A percentile compares a stretch with the other conserved stretches of the same genome.
Conservation (phyloP, 1,140 invertebrate species). For the Pseudomyrmex flavicornis region DNA sequence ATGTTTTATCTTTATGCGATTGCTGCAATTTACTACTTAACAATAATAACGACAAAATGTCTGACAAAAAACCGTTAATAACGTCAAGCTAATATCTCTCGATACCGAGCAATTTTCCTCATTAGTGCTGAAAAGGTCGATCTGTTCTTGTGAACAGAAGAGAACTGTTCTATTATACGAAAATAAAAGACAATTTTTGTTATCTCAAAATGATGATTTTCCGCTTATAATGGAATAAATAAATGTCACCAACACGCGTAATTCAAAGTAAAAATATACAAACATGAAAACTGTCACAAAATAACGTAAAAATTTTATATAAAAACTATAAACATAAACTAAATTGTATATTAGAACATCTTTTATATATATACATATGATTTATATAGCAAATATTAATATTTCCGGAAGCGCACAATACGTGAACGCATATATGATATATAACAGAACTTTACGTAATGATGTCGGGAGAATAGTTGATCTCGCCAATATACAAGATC, state of each 20-base stretch:
- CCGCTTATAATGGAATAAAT: constrained; percentile 14
- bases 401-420: background rate
- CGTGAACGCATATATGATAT: background rate
- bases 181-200: constrained; percentile 52
- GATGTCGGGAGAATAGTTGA: constrained; percentile 26
- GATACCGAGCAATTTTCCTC: constrained; percentile 49
- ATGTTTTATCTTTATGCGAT: constrained; percentile 33
- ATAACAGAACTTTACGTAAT: constrained; percentile 30
- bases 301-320: no score
- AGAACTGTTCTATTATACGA: constrained; percentile 40
- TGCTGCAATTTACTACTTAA: constrained; percentile 48
- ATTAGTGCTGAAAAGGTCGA: constrained; percentile 48
- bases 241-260: background rate
- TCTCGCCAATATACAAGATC: constrained; percentile 8
- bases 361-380: background rate
- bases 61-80: constrained; percentile 46
- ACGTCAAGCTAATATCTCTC: constrained; percentile 43
- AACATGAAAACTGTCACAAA: no score
- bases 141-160: background rate
- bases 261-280: no score
- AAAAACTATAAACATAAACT: no score
- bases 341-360: no score
- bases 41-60: constrained; percentile 28
- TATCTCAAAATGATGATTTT: constrained; percentile 29
- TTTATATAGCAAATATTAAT: background rate